Conservation (phyloP, 2,797 vertebrate genomes). For the Eulemur coronatus region DNA sequence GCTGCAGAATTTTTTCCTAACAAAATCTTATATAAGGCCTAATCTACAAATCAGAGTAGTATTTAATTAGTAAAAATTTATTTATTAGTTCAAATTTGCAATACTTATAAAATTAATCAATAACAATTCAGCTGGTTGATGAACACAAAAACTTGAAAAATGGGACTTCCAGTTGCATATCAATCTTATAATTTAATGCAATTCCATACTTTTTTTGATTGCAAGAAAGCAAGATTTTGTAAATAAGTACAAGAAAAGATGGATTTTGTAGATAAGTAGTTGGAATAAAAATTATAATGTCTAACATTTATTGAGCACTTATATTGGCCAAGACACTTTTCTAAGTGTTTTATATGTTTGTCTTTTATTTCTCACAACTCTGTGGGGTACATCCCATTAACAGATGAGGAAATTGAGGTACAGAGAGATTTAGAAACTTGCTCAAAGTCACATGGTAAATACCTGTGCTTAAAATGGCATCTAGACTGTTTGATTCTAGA, state of each 20-base stretch:
- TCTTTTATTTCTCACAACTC: not conserved
- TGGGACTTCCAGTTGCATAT: not conserved
- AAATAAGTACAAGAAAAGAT: not conserved
- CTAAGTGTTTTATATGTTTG: not conserved
- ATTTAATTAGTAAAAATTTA: not conserved
- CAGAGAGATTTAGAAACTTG: not conserved
- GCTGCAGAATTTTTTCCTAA: not conserved
- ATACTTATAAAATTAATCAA: constrained; percentile 26
- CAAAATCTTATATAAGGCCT: not conserved
- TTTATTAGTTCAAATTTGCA: constrained; percentile 15
- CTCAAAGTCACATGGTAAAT: not conserved
- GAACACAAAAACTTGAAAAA: constrained; percentile 44
- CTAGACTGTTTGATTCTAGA: not conserved
- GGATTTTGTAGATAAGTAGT: not conserved
- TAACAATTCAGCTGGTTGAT: not conserved
- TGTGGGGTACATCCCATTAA: not conserved
- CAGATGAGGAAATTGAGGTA: not conserved
- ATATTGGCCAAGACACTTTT: not conserved
- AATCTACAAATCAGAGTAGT: not conserved
- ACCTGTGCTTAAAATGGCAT: not conserved
- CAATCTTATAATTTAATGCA: constrained; percentile 8
- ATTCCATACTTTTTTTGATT: constrained; percentile 19
- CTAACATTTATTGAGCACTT: not conserved
- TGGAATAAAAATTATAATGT: not conserved
- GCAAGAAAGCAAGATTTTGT: not conserved